Percentiles rank a stretch among this genome's conserved stretches.
Evolutionary conservation across 2,888 invertebrate species (phyloP).

Genomic region (Meganola albula): DNA sequence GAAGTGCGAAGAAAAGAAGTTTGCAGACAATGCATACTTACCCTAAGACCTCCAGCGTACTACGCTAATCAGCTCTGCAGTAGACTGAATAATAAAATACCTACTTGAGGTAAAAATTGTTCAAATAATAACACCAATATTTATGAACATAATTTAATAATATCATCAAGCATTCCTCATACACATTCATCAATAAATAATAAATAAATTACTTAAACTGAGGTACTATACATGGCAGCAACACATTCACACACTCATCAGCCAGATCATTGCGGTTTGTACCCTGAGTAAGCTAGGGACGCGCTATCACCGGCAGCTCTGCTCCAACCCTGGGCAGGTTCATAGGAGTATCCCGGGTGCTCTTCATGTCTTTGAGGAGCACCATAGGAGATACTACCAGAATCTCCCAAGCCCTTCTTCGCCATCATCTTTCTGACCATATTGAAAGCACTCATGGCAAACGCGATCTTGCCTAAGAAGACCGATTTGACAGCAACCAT

Average conservation of each 20-base stretch:
- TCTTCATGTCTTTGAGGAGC: constrained; percentile 79
- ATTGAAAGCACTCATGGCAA: constrained; percentile 85
- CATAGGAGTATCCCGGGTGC: constrained; percentile 74
- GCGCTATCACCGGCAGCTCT: constrained; percentile 81
- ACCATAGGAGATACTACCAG: constrained; percentile 79
- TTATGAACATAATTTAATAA: too few relatives aligned
- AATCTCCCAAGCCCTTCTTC: constrained; percentile 72
- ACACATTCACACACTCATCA: constrained; percentile 36
- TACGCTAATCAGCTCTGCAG: too few relatives aligned
- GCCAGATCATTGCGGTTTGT: constrained; percentile 42
- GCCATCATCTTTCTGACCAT: constrained; percentile 80
- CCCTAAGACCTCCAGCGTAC: too few relatives aligned
- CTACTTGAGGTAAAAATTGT: too few relatives aligned
- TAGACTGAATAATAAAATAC: too few relatives aligned
- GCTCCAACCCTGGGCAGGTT: constrained; percentile 79
- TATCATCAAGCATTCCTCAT: too few relatives aligned
- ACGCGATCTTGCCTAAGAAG: constrained; percentile 89
- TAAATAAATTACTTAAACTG: constrained; percentile 44
- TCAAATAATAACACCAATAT: too few relatives aligned
- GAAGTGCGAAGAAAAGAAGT: too few relatives aligned
- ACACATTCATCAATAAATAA: constrained; percentile 33
- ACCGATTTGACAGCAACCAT: constrained; percentile 90
- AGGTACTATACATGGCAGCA: constrained; percentile 58
- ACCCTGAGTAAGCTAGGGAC: constrained; percentile 81
- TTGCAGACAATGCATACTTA: too few relatives aligned